Base-by-base conservation (phyloP, 2,113 vertebrate genomes). In the Capra hircus region DNA sequence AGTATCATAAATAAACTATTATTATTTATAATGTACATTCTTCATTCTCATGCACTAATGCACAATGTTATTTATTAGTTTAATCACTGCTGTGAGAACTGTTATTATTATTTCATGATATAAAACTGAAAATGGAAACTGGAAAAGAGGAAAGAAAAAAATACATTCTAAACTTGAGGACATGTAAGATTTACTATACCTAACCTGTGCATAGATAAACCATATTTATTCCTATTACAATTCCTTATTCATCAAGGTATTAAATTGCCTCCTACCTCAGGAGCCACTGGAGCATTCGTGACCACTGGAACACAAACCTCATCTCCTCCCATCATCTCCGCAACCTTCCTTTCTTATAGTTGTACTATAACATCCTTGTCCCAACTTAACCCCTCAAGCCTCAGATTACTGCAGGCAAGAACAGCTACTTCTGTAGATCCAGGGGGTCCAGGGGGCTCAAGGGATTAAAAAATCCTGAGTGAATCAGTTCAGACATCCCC, bases 61-160 rank as follows among this genome's bases (percentile, higher is more conserved):
- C 80, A 95, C 96, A 94, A 67, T 95, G 59, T 98, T 96, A 98
- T 98, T 98, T 98, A 98, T 97, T 96, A 82, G 91, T 96, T 96
- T 97, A 98, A 98, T 97, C 96, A 96, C 91, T 96, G 59, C 94
- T 97, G 90, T 95, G 88, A 98, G 95, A 80, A 97, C 92, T 98
- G 92, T 90, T 96, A 96, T 98, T 97, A 98, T 93, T 98, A 98
- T 97, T 98, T 98, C 93, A 96, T 96, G 95, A 97, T 96, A 91
- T 93, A 97, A 95, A 98, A 98, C 95, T 85, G 83, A 97, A 97
- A 97, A 94, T 95, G 91, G 88, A 97, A 98, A 95, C 94, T 96
- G 94, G 62, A 94, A 98, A 96, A 94, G 1, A 94, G 53, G 59
- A 96, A 94, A 94, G 81, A 93, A 52, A 96, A 97, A 98, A 98